Percentiles rank a stretch among this genome's conserved stretches.
Conservation (phyloP, 2,113 vertebrate species). For the Saimiri boliviensis region DNA sequence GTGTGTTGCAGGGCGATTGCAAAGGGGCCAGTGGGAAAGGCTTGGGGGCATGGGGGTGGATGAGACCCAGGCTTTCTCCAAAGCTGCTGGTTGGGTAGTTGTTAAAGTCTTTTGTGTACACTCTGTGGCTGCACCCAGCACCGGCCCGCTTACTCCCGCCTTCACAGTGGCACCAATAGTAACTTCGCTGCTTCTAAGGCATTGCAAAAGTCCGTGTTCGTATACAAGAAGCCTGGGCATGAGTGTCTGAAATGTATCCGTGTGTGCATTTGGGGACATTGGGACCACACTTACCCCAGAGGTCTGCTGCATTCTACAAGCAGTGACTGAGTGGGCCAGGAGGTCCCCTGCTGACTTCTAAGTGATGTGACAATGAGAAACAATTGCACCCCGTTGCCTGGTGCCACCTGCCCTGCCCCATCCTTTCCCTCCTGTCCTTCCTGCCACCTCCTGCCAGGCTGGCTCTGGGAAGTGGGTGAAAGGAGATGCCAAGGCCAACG, state of each 20-base stretch:
- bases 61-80: background rate
- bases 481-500: background rate
- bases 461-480: constrained; percentile 49
- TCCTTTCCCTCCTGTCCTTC: background rate
- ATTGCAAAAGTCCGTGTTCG: background rate
- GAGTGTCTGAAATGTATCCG: background rate
- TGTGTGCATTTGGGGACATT: background rate
- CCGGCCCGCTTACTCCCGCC: background rate
- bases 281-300: background rate
- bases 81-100: background rate
- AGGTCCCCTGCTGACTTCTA: background rate
- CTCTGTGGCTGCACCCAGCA: background rate
- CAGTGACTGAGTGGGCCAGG: background rate
- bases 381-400: background rate
- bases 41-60: too few relatives aligned
- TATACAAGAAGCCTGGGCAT: background rate
- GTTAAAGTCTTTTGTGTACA: fast-evolving
- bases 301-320: background rate
- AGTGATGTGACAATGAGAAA: background rate
- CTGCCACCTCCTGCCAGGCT: background rate
- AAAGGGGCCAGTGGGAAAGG: background rate
- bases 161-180: fast-evolving
- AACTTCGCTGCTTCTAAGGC: background rate
- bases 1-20: background rate
- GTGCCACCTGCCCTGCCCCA: background rate